These are phyloP conservation scores for Dynastes maya DNA, from an alignment of 2,888 invertebrate genomes.

Conservation along the genomic window DNA sequence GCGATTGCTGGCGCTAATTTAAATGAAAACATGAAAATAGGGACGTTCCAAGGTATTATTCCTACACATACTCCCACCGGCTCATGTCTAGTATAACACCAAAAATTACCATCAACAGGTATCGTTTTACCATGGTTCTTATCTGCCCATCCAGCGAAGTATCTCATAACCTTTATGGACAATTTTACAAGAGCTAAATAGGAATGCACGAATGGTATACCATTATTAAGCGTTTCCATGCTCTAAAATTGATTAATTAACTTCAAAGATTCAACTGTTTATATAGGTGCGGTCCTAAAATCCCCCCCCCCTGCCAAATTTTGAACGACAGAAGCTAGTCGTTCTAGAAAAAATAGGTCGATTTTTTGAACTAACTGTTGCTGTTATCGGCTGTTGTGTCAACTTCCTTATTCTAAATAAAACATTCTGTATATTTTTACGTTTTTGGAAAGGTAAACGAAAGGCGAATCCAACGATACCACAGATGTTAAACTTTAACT, in stretches of 20 bases:
- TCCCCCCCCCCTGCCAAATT: too few relatives aligned
- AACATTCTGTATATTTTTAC: too few relatives aligned
- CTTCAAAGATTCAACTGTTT: neutral
- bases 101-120: conserved; percentile 85
- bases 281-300: neutral
- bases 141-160: conserved; percentile 96
- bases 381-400: too few relatives aligned
- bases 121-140: conserved; percentile 85
- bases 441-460: too few relatives aligned
- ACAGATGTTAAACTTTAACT: too few relatives aligned
- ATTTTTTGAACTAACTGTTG: too few relatives aligned
- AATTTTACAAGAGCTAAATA: conserved; percentile 79
- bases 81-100: conserved; percentile 90
- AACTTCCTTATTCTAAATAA: too few relatives aligned
- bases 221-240: conserved; percentile 95
- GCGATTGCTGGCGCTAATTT: conserved; percentile 87
- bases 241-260: conserved; percentile 73
- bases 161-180: conserved; percentile 79
- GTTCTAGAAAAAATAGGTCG: too few relatives aligned
- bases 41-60: conserved; percentile 97
- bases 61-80: conserved; percentile 96
- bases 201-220: conserved; percentile 87
- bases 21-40: conserved; percentile 94
- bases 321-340: too few relatives aligned
- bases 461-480: too few relatives aligned